Conservation (phyloP, 2,888 invertebrate genomes). For the Brachynemurus nebulosus region DNA sequence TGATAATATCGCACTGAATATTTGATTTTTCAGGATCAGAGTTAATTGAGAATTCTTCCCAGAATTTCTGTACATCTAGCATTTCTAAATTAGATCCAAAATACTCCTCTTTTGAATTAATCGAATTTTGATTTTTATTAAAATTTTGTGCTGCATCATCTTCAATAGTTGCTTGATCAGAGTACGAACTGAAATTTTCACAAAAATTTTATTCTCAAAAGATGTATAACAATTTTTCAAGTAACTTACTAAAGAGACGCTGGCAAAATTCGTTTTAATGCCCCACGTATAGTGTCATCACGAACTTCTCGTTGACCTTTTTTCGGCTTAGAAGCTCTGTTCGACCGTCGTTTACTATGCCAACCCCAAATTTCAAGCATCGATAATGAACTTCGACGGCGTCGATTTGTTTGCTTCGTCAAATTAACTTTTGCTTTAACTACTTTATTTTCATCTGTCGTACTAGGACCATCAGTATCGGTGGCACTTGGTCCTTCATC, state of each 20-base stretch:
- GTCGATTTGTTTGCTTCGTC: constrained; percentile 29
- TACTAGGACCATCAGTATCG: constrained; percentile 25
- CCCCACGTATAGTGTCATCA: constrained; percentile 53
- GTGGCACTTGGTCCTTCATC: constrained; percentile 25
- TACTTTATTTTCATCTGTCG: constrained; percentile 20
- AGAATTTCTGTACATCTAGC: constrained; percentile 47
- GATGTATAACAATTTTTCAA: not conserved
- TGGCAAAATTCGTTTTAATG: constrained; percentile 48
- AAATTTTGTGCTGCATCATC: too few relatives aligned
- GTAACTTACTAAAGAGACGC: not conserved
- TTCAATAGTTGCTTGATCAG: not conserved
- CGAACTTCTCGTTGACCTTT: constrained; percentile 24
- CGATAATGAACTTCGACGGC: constrained; percentile 58
- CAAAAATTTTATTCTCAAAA: not conserved
- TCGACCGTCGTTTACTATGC: constrained; percentile 47
- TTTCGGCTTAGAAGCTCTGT: constrained; percentile 29
- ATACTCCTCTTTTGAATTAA: constrained; percentile 31
- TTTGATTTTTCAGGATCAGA: constrained; percentile 34
- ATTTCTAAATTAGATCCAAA: constrained; percentile 52
- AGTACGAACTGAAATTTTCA: not conserved
- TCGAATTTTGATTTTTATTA: too few relatives aligned
- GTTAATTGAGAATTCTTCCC: constrained; percentile 27
- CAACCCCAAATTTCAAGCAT: constrained; percentile 67
- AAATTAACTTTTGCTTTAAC: constrained; percentile 18
- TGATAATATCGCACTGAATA: constrained; percentile 40